phyloP scores from a whole-genome alignment of 1,140 invertebrate species.

The Pissodes strobi region DNA sequence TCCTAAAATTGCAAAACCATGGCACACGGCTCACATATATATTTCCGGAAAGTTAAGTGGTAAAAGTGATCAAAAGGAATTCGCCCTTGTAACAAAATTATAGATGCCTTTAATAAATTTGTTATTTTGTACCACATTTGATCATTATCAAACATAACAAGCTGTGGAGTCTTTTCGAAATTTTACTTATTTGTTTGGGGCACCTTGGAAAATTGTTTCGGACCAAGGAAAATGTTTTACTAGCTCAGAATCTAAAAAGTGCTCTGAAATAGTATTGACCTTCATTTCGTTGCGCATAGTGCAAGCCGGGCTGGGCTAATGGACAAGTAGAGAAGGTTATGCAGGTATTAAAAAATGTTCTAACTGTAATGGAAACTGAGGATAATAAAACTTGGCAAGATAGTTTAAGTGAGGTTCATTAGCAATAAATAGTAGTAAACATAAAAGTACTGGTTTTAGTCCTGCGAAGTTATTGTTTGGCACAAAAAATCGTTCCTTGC shows the following conservation, averaged over 20 bases:
- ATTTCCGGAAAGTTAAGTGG: background rate
- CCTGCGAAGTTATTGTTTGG: background rate
- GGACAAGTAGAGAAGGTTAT: no score
- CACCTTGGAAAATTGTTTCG: background rate
- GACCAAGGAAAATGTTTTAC: conserved; percentile 16
- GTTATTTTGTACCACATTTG: no score
- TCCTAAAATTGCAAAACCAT: conserved; percentile 18
- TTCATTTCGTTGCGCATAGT: background rate
- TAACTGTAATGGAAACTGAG: conserved; percentile 3
- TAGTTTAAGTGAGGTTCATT: conserved; percentile 16
- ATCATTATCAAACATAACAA: no score
- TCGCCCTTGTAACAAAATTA: no score
- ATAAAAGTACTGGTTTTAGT: background rate
- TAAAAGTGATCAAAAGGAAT: background rate
- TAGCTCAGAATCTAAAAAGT: background rate
- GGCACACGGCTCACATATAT: no score
- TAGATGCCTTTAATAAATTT: no score
- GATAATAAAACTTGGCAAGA: conserved; percentile 11
- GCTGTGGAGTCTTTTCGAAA: no score
- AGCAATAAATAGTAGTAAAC: background rate
- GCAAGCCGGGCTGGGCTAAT: no score
- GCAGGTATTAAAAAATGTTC: conserved; percentile 1
- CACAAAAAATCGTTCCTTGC: background rate
- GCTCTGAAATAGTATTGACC: background rate
- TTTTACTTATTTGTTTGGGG: no score